Evolutionary conservation across 2,797 vertebrate genomes (phyloP).

Genomic region (Pseudotriccus pelzelni): DNA sequence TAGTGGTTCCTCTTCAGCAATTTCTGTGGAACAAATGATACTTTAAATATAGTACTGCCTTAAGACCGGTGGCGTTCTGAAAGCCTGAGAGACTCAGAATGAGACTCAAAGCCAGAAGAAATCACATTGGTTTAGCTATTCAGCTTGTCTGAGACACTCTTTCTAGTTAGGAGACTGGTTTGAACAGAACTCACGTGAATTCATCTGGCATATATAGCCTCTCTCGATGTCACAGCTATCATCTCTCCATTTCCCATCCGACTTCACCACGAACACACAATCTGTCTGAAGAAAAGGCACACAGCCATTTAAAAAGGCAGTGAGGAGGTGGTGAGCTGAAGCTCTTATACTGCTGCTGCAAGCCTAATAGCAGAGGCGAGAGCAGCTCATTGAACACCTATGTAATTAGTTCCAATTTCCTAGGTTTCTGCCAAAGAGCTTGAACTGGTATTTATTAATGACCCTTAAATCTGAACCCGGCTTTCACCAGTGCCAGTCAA

Average conservation of each 20-base stretch:
- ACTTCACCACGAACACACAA: constrained; percentile 7
- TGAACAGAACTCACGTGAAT: not conserved
- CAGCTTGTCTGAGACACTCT: not conserved
- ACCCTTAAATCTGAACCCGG: not conserved
- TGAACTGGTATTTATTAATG: not conserved
- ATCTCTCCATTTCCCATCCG: constrained; percentile 37
- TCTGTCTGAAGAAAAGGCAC: constrained; percentile 21
- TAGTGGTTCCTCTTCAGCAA: not conserved
- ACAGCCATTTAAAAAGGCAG: not conserved
- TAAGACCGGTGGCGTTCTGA: not conserved
- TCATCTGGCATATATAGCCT: constrained; percentile 33
- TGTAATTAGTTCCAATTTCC: not conserved
- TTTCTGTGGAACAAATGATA: not conserved
- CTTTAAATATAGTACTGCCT: not conserved
- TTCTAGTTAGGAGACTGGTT: not conserved
- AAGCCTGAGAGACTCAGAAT: not conserved
- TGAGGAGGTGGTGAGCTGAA: not conserved
- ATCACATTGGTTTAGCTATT: not conserved
- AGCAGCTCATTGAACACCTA: not conserved
- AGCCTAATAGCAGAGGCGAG: not conserved
- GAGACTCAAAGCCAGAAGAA: not conserved
- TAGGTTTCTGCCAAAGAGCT: not conserved
- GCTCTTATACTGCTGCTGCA: not conserved
- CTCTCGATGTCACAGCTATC: constrained; percentile 26
- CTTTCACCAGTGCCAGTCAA: not conserved